A percentile compares a stretch with the other conserved stretches of the same genome.
Evolutionary conservation across 2,888 invertebrate species (phyloP).

Genomic region (Hyalella azteca): DNA sequence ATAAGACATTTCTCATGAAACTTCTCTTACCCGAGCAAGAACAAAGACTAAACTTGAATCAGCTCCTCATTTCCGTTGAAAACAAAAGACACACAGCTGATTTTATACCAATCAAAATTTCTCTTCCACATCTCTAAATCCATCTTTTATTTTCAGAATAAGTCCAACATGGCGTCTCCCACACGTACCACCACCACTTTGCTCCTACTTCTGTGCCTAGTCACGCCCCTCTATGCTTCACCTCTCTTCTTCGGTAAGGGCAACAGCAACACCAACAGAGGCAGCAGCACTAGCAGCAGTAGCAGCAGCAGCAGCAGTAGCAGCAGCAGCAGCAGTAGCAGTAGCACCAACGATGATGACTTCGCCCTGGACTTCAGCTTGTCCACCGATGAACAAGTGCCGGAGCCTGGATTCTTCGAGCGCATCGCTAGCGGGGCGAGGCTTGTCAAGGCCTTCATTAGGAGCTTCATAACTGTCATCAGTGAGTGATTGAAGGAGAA

Average conservation of each 20-base stretch:
- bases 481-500: too few relatives aligned
- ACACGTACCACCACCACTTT: background rate
- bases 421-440: background rate
- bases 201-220: background rate
- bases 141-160: background rate
- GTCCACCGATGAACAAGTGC: background rate
- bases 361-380: background rate
- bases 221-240: background rate
- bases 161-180: background rate
- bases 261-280: background rate
- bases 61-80: background rate
- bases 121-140: background rate
- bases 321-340: background rate
- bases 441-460: background rate
- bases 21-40: too few relatives aligned
- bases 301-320: background rate
- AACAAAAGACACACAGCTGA: background rate
- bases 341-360: background rate
- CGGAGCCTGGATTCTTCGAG: background rate
- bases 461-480: constrained; percentile 3
- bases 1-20: too few relatives aligned
- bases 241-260: background rate
- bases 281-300: background rate
- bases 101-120: background rate
- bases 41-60: too few relatives aligned